Percentiles rank a stretch among this genome's conserved stretches.
Evolutionary conservation across 2,113 vertebrate genomes (phyloP).

Genomic region (Hippolais icterina): DNA sequence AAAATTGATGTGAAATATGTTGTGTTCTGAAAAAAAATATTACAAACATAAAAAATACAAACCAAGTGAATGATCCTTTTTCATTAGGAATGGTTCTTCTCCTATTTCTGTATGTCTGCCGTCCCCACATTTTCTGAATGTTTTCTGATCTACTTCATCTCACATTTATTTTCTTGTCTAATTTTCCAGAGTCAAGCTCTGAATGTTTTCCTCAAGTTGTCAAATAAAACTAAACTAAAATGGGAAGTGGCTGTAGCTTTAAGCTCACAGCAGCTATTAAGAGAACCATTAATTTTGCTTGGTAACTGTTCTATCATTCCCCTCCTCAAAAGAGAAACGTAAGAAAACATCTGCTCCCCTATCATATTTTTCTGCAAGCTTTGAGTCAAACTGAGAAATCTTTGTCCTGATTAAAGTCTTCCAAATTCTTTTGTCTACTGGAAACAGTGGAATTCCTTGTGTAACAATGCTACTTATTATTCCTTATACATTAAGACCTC

Average conservation of each 20-base stretch:
- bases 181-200: background rate
- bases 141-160: background rate
- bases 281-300: background rate
- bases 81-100: background rate
- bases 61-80: background rate
- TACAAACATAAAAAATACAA: background rate
- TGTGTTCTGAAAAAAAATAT: background rate
- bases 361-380: background rate
- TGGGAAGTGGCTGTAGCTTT: background rate
- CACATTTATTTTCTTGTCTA: background rate
- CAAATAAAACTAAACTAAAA: background rate
- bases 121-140: background rate
- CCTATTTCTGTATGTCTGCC: background rate
- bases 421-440: background rate
- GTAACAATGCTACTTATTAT: background rate
- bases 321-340: rapidly evolving
- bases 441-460: background rate
- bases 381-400: background rate
- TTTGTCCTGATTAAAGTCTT: background rate
- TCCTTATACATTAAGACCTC: rapidly evolving
- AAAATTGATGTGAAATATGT: background rate
- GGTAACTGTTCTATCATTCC: background rate
- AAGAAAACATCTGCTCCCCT: background rate
- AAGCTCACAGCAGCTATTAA: background rate
- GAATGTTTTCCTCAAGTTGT: background rate